Base-by-base conservation (phyloP, 2,113 vertebrate species). In the Rostratula benghalensis region DNA sequence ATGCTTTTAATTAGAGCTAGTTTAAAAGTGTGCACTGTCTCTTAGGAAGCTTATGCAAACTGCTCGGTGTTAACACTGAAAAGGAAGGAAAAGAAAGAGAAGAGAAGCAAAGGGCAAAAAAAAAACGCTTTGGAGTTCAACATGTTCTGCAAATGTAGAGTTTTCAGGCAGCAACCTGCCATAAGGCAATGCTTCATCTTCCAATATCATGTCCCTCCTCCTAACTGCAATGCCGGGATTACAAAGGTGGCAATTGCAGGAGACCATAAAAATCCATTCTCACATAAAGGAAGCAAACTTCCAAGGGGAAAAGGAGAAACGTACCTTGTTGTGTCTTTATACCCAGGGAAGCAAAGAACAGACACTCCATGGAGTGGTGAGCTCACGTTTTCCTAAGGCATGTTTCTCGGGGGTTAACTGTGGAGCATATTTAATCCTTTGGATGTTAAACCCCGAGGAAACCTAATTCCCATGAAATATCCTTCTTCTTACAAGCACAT, bases 151-250 rank as follows among this genome's bases (percentile, higher is more conserved):
- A 89, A 81, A 50, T 11, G 23, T 17, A 48, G 20, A 39, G 37
- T 19, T 77, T 93, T 87, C 35, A 76, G 45, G 43, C 50, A 77
- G 57, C 4, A 69, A 83, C 7, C 27, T 87, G 51, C 39, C 18
- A 31, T 12, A 28, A 74, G 23, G 53, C 71, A 71, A 87, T 57
- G 48, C 30, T 76, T 84, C 35, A 57, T 24, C 25, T 73, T 69
- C 41, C 19, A n/a, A 30, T 27, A 84, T 23, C 43, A 11, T 7
- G 17, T 16, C 14, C 25, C 41, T 77, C 37, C 67, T 59, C 35
- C 6, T 18, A 94, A 51, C 1, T 0, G 7, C 51, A 93, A 7
- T 0, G 1, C 8, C 0, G 0, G n/a, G 48, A 65, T 87, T 51
- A 56, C 48, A 57, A 91, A 31, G 27, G 39, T 53, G 27, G 24